phyloP scores from a whole-genome alignment of 2,113 vertebrate species.

The Anhinga anhinga region DNA sequence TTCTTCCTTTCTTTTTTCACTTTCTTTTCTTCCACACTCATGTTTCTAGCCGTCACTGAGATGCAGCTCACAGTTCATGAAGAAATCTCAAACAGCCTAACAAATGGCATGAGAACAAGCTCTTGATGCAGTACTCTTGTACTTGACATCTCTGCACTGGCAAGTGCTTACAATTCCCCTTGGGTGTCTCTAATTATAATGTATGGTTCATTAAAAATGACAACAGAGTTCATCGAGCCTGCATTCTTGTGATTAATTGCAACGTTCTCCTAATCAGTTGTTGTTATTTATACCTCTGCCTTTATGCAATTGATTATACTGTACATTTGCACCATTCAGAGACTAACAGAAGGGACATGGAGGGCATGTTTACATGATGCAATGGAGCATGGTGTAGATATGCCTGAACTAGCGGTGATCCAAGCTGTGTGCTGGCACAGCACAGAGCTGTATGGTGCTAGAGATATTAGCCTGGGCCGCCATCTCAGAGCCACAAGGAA shows the following conservation, averaged over 20 bases:
- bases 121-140: background rate
- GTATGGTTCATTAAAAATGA: slow-evolving; percentile 46
- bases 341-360: background rate
- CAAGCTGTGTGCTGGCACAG: background rate
- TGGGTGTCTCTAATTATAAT: slow-evolving; percentile 6
- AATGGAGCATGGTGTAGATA: background rate
- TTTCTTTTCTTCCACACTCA: background rate
- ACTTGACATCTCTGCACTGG: background rate
- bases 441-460: rapidly evolving
- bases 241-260: slow-evolving; percentile 18
- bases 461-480: background rate
- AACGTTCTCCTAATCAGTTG: slow-evolving; percentile 14
- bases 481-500: background rate
- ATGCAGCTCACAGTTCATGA: background rate
- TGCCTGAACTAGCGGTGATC: background rate
- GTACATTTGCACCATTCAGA: background rate
- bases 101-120: background rate
- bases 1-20: background rate
- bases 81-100: background rate
- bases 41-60: background rate
- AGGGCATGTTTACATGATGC: background rate
- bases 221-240: slow-evolving; percentile 1
- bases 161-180: background rate
- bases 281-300: slow-evolving; percentile 43
- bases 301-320: background rate